Base-by-base conservation (phyloP, 2,888 invertebrate genomes). In the Lasioglossum malachurum region DNA sequence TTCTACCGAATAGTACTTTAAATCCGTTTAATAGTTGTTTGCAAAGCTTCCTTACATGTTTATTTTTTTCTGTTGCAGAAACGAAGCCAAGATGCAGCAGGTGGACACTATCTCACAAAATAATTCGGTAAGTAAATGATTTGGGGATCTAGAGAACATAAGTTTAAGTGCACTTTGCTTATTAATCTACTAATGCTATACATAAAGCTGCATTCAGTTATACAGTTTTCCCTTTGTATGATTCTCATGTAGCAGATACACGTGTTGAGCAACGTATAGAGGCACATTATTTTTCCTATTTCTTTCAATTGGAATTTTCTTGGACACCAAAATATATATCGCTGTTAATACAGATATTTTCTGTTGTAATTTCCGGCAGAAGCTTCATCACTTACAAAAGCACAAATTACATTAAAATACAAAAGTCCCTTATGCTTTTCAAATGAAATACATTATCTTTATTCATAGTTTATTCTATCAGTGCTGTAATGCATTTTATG, bases 31-130 rank as follows among this genome's bases (percentile, higher is more conserved):
- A 16, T 74, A 35, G 67, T 64, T 57, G 16, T 71, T 73, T 74
- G 14, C 31, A 3, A 78, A 81, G 73, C 19, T 75, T 87, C 82
- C 53, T 84, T 19, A 87, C 38, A 75, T n/a, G 67, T n/a, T 72
- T 53, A 76, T 67, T 81, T 91, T 83, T 92, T 92, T 93, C 84
- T 93, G 90, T 95, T 95, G 75, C 94, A 96, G 96, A 95, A 95
- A 93, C 93, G 94, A 95, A 94, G 94, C 92, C 95, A 96, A 96
- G 95, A 96, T 96, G 96, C 96, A 96, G 96, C 96, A 96, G 96
- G 96, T 96, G 94, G 96, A 96, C 92, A 94, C 96, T 92, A 95
- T 96, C 93, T 96, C 96, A 92, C 96, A 96, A 94, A 96, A 96
- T 95, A 96, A 96, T 95, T 95, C 96, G 92, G 96, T 96, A 95